Percentiles rank a stretch among this genome's conserved stretches.
These are phyloP conservation scores for Cichlasoma orientale DNA, from an alignment of 2,797 vertebrate species.

Conservation along the genomic window DNA sequence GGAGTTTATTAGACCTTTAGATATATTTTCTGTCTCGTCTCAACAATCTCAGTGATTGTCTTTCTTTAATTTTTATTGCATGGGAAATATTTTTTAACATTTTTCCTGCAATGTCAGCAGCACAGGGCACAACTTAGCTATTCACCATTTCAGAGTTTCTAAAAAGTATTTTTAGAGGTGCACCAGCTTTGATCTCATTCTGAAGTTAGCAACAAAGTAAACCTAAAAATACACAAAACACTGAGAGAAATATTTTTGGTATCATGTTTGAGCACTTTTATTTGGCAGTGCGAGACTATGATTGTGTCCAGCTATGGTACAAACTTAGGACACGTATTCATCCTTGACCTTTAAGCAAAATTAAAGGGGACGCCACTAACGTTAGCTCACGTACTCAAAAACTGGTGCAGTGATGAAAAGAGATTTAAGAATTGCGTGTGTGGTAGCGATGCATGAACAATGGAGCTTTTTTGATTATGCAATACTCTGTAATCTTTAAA, in stretches of 20 bases:
- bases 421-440: conserved; percentile 24
- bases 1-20: background rate
- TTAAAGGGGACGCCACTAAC: conserved; percentile 20
- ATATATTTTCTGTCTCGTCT: background rate
- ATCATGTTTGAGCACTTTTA: background rate
- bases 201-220: conserved; percentile 1
- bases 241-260: background rate
- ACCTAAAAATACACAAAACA: background rate
- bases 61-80: background rate
- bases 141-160: conserved; percentile 1
- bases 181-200: background rate
- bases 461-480: conserved; percentile 30
- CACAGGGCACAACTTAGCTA: background rate
- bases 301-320: background rate
- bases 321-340: conserved; percentile 45
- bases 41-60: background rate
- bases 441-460: conserved; percentile 7
- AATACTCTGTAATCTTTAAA: conserved; percentile 32
- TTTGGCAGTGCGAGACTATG: background rate
- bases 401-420: background rate
- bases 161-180: background rate
- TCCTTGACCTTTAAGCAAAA: conserved; percentile 53
- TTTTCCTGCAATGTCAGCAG: background rate
- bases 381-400: conserved; percentile 23
- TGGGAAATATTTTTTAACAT: background rate